Conservation (phyloP, 2,888 invertebrate species). For the Lasioglossum figueresi region DNA sequence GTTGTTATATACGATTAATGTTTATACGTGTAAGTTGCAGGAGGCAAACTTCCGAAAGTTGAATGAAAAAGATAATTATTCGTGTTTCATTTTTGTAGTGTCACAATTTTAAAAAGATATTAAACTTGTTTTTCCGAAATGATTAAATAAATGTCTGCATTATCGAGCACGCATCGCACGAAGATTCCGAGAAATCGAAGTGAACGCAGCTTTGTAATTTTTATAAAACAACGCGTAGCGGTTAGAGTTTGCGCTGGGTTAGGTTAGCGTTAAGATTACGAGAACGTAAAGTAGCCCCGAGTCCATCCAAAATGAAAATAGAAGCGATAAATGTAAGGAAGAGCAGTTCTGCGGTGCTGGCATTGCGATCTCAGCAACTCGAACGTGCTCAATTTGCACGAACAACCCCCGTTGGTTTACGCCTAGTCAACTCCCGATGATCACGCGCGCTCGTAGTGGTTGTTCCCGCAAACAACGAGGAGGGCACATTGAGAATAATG, state of each 20-base stretch:
- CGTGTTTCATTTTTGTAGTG: too few relatives aligned
- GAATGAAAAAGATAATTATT: too few relatives aligned
- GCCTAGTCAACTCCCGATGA: constrained; percentile 60
- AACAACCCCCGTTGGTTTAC: constrained; percentile 57
- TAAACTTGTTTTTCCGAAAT: too few relatives aligned
- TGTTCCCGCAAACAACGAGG: constrained; percentile 44
- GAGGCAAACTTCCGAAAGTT: too few relatives aligned
- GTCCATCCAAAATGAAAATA: constrained; percentile 37
- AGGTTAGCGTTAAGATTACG: not conserved
- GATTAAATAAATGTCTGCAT: not conserved
- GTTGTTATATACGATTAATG: too few relatives aligned
- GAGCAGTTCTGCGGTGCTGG: constrained; percentile 33
- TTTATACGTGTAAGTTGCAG: too few relatives aligned
- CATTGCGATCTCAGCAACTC: constrained; percentile 56
- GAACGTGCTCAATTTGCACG: constrained; percentile 63
- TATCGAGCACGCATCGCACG: not conserved
- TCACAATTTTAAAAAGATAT: too few relatives aligned
- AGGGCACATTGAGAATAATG: constrained; percentile 51
- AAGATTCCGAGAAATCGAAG: not conserved
- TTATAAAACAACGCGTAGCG: not conserved
- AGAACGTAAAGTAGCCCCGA: not conserved
- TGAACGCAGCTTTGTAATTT: not conserved
- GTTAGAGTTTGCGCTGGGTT: not conserved
- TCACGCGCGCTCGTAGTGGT: constrained; percentile 48
- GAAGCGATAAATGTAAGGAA: constrained; percentile 45